These are phyloP conservation scores for Chlorocebus sabaeus DNA, from an alignment of 2,113 vertebrate species.

Conservation along the genomic window DNA sequence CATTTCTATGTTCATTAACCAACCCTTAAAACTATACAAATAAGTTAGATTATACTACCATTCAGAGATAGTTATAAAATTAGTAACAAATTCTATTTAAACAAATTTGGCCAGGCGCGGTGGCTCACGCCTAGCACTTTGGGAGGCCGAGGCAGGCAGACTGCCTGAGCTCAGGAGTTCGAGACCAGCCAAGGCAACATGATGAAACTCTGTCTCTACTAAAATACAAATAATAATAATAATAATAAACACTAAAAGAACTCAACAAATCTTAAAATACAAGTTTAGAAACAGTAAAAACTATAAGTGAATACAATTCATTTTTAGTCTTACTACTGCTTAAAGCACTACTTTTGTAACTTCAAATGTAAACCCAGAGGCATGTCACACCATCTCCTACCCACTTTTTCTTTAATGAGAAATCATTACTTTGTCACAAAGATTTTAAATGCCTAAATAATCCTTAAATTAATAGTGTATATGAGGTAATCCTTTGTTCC, in stretches of 20 bases:
- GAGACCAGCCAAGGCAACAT: too few relatives aligned
- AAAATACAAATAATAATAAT: too few relatives aligned
- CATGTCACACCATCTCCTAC: not conserved
- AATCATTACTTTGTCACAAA: conserved; percentile 21
- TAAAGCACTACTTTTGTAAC: conserved; percentile 21
- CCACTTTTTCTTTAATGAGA: not conserved
- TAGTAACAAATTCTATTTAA: conserved; percentile 24
- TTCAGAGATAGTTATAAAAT: conserved; percentile 20
- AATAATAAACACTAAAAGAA: too few relatives aligned
- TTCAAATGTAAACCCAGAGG: not conserved
- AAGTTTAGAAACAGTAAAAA: not conserved
- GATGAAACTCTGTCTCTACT: too few relatives aligned
- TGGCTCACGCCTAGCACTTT: too few relatives aligned
- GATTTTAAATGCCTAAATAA: conserved; percentile 10
- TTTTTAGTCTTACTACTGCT: not conserved
- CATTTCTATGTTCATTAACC: not conserved
- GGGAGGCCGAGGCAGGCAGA: too few relatives aligned
- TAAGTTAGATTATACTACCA: not conserved
- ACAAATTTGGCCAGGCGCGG: not conserved
- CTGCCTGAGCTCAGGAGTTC: too few relatives aligned
- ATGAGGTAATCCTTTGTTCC: not conserved
- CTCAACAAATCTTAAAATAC: not conserved
- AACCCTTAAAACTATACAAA: conserved; percentile 12
- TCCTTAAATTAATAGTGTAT: not conserved
- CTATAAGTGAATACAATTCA: not conserved